phyloP scores from a whole-genome alignment of 2,797 vertebrate genomes.

The Bradypodion ventrale region DNA sequence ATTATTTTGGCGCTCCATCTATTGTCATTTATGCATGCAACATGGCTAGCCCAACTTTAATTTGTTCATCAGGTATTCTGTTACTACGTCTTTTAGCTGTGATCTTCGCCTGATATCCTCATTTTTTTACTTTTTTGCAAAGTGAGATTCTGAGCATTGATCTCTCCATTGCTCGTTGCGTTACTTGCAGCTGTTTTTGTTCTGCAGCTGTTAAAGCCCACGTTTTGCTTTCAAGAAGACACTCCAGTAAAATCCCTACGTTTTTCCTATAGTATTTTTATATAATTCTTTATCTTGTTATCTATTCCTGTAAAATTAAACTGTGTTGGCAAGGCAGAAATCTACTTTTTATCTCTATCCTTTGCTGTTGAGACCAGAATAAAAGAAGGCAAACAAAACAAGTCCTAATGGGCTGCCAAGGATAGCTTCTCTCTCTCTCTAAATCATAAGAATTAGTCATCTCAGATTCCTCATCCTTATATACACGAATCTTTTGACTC shows the following conservation, averaged over 20 bases:
- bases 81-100: too few relatives aligned
- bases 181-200: too few relatives aligned
- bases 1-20: too few relatives aligned
- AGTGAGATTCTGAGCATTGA: too few relatives aligned
- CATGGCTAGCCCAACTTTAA: too few relatives aligned
- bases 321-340: not conserved
- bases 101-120: too few relatives aligned
- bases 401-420: conserved; percentile 19
- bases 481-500: not conserved
- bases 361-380: not conserved
- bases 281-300: not conserved
- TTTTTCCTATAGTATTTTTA: not conserved
- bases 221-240: not conserved
- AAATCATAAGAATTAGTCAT: conserved; percentile 8
- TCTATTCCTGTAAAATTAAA: not conserved
- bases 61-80: too few relatives aligned
- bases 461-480: fast-evolving
- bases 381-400: conserved; percentile 17
- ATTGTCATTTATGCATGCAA: too few relatives aligned
- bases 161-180: too few relatives aligned
- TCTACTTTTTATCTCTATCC: not conserved
- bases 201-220: too few relatives aligned
- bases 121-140: too few relatives aligned
- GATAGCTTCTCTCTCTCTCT: not conserved
- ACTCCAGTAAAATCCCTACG: too few relatives aligned